Percentiles rank a stretch among this genome's conserved stretches.
These are phyloP conservation scores for Diploscapter pachys DNA, from an alignment of 1,140 invertebrate species.

Conservation along the genomic window DNA sequence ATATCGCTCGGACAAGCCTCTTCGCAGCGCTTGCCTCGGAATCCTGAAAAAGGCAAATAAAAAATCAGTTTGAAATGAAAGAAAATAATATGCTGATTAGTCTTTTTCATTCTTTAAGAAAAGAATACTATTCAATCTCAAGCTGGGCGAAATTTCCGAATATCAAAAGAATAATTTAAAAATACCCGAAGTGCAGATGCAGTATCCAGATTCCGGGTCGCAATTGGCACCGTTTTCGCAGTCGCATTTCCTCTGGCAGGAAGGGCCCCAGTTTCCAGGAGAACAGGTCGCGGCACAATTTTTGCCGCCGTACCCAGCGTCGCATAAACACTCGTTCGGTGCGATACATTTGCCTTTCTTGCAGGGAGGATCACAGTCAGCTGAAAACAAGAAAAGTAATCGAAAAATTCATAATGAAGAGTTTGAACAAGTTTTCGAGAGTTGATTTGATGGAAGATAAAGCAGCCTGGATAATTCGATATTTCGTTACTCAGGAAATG, in stretches of 20 bases:
- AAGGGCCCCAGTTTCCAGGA: conserved; percentile 72
- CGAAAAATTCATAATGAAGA: conserved; percentile 13
- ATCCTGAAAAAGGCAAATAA: conserved; percentile 64
- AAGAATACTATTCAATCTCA: background rate
- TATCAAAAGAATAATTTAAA: background rate
- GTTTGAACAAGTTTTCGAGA: conserved; percentile 3
- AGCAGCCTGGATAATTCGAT: background rate
- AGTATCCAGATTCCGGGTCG: conserved; percentile 46
- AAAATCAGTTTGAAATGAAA: no score
- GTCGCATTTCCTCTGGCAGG: conserved; percentile 72
- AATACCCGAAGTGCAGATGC: conserved; percentile 29
- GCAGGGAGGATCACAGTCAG: conserved; percentile 76
- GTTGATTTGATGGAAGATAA: background rate
- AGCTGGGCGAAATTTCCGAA: background rate
- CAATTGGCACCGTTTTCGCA: conserved; percentile 58
- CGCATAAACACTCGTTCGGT: conserved; percentile 80
- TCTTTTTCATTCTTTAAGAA: background rate
- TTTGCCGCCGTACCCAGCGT: conserved; percentile 79
- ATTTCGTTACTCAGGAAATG: no score
- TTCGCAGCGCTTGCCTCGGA: conserved; percentile 72
- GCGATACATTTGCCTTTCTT: conserved; percentile 78
- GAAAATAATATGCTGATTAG: no score
- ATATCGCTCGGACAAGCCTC: conserved; percentile 67
- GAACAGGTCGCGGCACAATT: conserved; percentile 69
- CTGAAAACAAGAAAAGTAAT: conserved; percentile 47